phyloP scores from a whole-genome alignment of 2,888 invertebrate species.

The Tetragonisca angustula region DNA sequence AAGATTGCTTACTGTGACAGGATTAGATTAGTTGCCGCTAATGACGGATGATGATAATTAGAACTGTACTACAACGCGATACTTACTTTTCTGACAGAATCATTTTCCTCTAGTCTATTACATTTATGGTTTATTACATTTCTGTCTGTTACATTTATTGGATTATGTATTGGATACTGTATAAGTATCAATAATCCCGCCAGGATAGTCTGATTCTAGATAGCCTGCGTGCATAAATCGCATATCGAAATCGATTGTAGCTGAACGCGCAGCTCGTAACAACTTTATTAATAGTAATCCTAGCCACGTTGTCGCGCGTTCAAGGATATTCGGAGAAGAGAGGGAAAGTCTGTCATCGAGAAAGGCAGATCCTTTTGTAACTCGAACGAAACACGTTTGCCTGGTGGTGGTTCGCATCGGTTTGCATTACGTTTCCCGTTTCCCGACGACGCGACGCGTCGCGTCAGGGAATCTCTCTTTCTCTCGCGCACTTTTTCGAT shows the following conservation, averaged over 20 bases:
- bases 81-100: background rate
- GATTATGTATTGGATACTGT: background rate
- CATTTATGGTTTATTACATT: too few species aligned
- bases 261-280: constrained; percentile 65
- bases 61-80: background rate
- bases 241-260: constrained; percentile 71
- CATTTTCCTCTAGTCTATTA: background rate
- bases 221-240: constrained; percentile 21
- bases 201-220: background rate
- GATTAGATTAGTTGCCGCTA: background rate
- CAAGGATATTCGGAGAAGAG: constrained; percentile 66
- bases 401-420: background rate
- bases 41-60: background rate
- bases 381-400: constrained; percentile 34
- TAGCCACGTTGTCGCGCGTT: constrained; percentile 56
- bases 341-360: constrained; percentile 62
- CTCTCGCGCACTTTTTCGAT: constrained; percentile 3
- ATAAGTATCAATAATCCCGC: background rate
- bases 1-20: background rate
- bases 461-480: background rate
- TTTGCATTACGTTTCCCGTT: constrained; percentile 2
- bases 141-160: background rate
- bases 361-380: constrained; percentile 61
- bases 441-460: background rate
- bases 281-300: constrained; percentile 73